Evolutionary conservation across 2,888 invertebrate species (phyloP).

Genomic region (Heliconius ismenius): DNA sequence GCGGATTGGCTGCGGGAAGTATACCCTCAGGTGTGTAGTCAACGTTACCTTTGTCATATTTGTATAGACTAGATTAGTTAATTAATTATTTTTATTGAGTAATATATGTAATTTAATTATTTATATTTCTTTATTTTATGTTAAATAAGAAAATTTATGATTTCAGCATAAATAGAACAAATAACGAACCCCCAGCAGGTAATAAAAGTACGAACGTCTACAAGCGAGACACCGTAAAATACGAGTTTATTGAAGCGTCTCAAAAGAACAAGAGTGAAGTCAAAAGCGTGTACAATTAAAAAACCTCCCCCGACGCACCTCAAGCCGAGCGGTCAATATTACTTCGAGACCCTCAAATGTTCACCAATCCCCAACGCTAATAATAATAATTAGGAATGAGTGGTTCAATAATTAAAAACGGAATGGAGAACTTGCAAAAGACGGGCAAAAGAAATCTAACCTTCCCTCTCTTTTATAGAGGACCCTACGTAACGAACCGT

Average conservation of each 20-base stretch:
- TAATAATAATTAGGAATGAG: slow-evolving; percentile 84
- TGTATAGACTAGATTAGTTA: not conserved
- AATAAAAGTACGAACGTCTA: slow-evolving; percentile 66
- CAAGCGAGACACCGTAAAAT: slow-evolving; percentile 72
- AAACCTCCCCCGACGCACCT: slow-evolving; percentile 73
- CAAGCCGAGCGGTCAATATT: slow-evolving; percentile 78
- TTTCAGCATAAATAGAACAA: slow-evolving; percentile 31
- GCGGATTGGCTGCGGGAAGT: slow-evolving; percentile 58
- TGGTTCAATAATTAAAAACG: slow-evolving; percentile 84
- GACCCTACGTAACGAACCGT: slow-evolving; percentile 51
- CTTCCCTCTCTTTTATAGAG: slow-evolving; percentile 53
- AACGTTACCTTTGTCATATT: slow-evolving; percentile 14
- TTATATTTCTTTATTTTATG: not conserved
- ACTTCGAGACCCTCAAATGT: slow-evolving; percentile 78
- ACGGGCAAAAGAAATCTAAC: slow-evolving; percentile 50
- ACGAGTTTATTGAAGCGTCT: slow-evolving; percentile 77
- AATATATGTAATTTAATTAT: not conserved
- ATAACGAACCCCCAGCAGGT: slow-evolving; percentile 47
- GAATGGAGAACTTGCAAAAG: slow-evolving; percentile 79
- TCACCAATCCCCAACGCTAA: slow-evolving; percentile 81
- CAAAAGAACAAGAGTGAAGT: slow-evolving; percentile 78
- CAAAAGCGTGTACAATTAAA: slow-evolving; percentile 78
- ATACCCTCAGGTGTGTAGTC: slow-evolving; percentile 20
- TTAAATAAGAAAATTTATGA: not conserved
- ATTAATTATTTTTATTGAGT: not conserved